Evolutionary conservation across 92 coral and sea anemone genomes (phyloP), one percentile per base, ranked within the genome.

Genomic region (Pocillopora grandis): DNA sequence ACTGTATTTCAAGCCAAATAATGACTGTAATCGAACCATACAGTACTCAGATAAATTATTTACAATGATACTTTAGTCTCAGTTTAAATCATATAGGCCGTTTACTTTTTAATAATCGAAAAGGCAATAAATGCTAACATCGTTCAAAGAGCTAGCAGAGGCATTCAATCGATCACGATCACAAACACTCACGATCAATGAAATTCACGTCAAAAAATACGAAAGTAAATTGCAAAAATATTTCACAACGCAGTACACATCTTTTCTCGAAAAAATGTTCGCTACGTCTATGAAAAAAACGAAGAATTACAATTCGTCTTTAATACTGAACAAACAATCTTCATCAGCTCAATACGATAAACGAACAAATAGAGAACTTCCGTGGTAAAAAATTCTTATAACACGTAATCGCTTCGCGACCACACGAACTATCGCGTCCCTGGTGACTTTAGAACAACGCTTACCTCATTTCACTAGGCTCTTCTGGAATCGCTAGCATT

Each of bases 401-500:
- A 80, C 84, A 80, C 76, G 84, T 79, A 65, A 20, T 55, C 35
- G 78, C 49, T 69, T 58, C 19, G 20, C 66, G 62, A 58, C 71
- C 80, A 23, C 15, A 9, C 10, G 60, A 13, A 78, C 18, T 48
- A 64, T 80, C 64, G 72, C 80, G 90, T 86, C 72, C 87, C 67
- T 72, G 55, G 72, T 65, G 62, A 80, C 79, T 67, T 76, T 68
- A 62, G 14, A 33, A 69, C 72, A 69, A 57, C 56, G 21, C 88
- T 84, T 76, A 94, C 98, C 95, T 92, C 88, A 90, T 60, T 55
- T 92, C 95, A n/a, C 75, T 62, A 69, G 90, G 69, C 76, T 94
- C 98, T 58, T 94, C 95, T 66, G 90, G 90, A 37, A 94, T 90
- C 15, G 98, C 98, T 85, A 94, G 76, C 98, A 94, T 94, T 23